Base-by-base conservation (phyloP, 2,888 invertebrate genomes). In the Lithophane semibrunnea region DNA sequence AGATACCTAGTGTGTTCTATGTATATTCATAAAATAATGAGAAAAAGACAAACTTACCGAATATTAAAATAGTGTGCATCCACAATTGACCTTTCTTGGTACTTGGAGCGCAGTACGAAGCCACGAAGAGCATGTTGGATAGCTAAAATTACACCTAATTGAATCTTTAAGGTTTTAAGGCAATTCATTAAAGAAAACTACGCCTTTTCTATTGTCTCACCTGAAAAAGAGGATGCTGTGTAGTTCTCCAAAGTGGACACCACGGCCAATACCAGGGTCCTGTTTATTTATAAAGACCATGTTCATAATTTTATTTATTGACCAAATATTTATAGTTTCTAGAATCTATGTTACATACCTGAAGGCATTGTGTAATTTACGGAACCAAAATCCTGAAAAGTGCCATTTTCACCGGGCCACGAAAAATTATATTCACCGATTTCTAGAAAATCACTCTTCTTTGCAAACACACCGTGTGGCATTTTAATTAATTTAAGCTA, bases 101-200 rank as follows among this genome's bases (percentile, higher is more conserved):
- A 88, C 98, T 98, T 24, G 98, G 98, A 16, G 98, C 98, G 75
- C 98, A 97, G 90, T 98, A 98, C 0, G 98, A 98, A n/a, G 98
- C 96, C 49, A 98, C 97, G 91, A 98, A 98, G 86, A 98, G 97
- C 80, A 97, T 97, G 93, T 98, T 98, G 29, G 98, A 98, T 80
- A 98, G 93, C 96, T 99, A 98, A 92, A 98, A 86, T 77, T 69
- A 78, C n/a, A 52, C 21, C 18, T 9, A 12, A 58, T n/a, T 67
- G 24, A 72, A 54, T 56, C 5, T 44, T 10, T 65, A 24, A 7
- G 2, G 1, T n/a, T 16, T 16, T 29, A 24, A 9, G 13, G 54
- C 12, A 42, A n/a, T 44, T 3, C 18, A 49, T 21, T 29, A 47
- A 18, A 52, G 1, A 44, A 49, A 29, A n/a, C 29, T 49, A 54